Base-by-base conservation (phyloP, 1,140 invertebrate species). In the Calephelis virginiensis region DNA sequence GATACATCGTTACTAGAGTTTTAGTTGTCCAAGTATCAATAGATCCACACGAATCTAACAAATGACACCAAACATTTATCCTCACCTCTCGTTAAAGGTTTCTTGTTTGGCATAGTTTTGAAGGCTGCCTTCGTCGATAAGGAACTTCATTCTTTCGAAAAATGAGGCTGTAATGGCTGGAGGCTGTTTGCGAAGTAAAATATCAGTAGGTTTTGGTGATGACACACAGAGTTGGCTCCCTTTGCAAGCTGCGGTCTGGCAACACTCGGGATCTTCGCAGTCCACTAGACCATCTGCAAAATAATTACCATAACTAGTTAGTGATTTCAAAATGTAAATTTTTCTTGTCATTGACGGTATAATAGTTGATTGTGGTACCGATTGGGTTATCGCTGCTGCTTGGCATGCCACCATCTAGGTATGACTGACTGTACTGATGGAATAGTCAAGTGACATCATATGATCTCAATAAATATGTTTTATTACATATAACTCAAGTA, bases 211-310 rank as follows among this genome's bases (percentile, higher is more conserved):
- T 80, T 98, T 98, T 5, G 97, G 96, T 1, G 97, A 96, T 0
- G 96, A 96, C 1, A 98, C 95, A 86, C 98, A 99, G 17, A 98
- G 94, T 75, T 97, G 95, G 78, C 96, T 97, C 56, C 94, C 95
- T 70, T 95, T 94, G 88, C 98, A 99, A 3, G 94, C 92, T 45
- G 94, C 90, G 81, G 94, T 95, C 56, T 94, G 93, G 89, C 98
- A 99, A 90, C 99, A 99, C 92, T 99, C 98, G 0, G 98, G 97
- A 92, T 99, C 99, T 83, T 98, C 96, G 85, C 99, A 99, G 91
- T 99, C 98, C 43, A 95, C 94, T 61, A 99, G 93, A 68, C 98
- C 98, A 94, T 99, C 98, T 99, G 87, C 67, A 80, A 59, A 76
- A 49, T 48, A 45, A 67, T 62, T 11, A 13, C 70, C 85, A 70